Conservation (phyloP, 2,113 vertebrate species). For the Rhinichthys klamathensis region DNA sequence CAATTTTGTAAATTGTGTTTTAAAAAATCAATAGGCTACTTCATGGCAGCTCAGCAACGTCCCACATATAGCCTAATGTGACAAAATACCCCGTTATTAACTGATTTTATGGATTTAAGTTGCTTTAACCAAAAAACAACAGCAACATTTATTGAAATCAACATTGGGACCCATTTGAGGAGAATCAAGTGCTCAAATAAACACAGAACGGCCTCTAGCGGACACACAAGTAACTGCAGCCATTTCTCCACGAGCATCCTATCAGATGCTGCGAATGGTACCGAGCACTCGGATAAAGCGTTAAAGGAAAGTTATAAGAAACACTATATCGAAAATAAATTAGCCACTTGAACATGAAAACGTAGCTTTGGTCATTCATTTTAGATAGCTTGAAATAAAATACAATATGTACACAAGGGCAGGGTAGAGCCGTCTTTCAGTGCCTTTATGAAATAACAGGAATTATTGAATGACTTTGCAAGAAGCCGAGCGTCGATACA, state of each 20-base stretch:
- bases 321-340: background rate
- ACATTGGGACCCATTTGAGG: background rate
- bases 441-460: background rate
- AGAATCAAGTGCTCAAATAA: constrained; percentile 48
- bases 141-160: background rate
- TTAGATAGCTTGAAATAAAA: background rate
- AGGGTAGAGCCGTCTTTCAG: background rate
- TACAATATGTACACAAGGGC: background rate
- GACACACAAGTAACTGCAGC: constrained; percentile 57
- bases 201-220: constrained; percentile 73
- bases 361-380: background rate
- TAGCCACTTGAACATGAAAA: background rate
- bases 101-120: background rate
- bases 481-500: background rate
- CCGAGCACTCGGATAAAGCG: background rate
- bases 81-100: background rate
- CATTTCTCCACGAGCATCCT: constrained; percentile 33
- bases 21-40: background rate
- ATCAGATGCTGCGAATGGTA: background rate
- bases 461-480: background rate
- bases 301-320: background rate
- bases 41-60: background rate
- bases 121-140: background rate
- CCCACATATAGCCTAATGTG: background rate
- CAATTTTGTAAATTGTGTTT: background rate